Base-by-base conservation (phyloP, 2,888 invertebrate species). In the Arctia plantaginis region DNA sequence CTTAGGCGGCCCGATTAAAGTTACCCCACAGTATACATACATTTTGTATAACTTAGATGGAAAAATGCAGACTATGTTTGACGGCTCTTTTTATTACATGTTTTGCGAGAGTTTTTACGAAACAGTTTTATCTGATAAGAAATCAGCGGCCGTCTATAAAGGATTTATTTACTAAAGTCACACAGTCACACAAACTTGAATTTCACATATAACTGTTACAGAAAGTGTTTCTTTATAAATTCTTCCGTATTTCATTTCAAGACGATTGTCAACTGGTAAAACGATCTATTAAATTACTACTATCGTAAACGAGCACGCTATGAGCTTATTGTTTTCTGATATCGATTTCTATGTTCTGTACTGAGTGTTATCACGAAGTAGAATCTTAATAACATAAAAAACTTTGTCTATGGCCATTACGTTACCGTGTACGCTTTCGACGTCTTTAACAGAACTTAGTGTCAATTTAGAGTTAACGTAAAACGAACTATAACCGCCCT, bases 361-460 rank as follows among this genome's bases (percentile, higher is more conserved):
- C 76, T 78, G 77, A 74, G 73, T 73, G 69, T 84, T 87, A 89
- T 89, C 88, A 77, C 73, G 67, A 77, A 76, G 72, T 77, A 76
- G 74, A 85, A 90, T 89, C 90, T 85, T 83, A 86, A 87, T 87
- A 85, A 83, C 86, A 86, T 86, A 88, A 90, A 90, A 84, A 89
- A 87, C 83, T 86, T 88, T 85, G 88, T 89, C 89, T 89, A 87
- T 86, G 85, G 80, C 88, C 85, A 88, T 90, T 88, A 90, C 78
- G 74, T 72, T 80, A 78, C 73, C 79, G 77, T 79, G 76, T 87
- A 87, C 84, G 82, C 85, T 90, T 90, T 86, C 82, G 82, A 87
- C 81, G 86, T 89, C 89, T 90, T 91, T 87, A 91, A 88, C 80
- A 84, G 79, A 85, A 86, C 82, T 89, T 79, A 85, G 88, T 87